Evolutionary conservation across 2,888 invertebrate genomes (phyloP).

Genomic region (Dusona sp.): DNA sequence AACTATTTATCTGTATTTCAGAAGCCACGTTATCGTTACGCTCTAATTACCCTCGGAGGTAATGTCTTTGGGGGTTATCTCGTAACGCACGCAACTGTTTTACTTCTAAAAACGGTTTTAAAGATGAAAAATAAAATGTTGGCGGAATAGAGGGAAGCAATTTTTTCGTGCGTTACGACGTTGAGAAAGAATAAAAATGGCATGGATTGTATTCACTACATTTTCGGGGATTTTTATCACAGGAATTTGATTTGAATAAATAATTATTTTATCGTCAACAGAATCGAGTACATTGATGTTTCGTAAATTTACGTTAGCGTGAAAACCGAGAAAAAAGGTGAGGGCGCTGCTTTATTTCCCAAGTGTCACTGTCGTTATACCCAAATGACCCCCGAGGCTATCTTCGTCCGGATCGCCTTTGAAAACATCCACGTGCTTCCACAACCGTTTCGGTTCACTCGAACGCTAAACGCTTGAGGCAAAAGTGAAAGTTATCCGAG

Average conservation of each 20-base stretch:
- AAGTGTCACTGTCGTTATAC: constrained; percentile 16
- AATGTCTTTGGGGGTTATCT: constrained; percentile 1
- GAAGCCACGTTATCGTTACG: constrained; percentile 40
- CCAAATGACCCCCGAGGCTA: constrained; percentile 12
- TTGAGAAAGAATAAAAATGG: background rate
- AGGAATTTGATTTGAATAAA: background rate
- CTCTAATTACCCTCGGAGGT: constrained; percentile 41
- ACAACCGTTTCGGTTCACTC: background rate
- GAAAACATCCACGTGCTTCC: background rate
- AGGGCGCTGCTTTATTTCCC: background rate
- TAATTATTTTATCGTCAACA: background rate
- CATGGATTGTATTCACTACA: background rate
- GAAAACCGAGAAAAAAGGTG: background rate
- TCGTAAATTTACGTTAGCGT: background rate
- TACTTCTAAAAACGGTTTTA: background rate
- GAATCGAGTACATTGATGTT: background rate
- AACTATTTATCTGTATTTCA: constrained; percentile 46
- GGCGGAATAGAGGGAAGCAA: background rate
- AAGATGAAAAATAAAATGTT: background rate
- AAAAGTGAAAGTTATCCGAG: constrained; percentile 58
- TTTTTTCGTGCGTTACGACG: background rate
- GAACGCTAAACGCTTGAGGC: background rate
- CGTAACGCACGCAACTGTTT: constrained; percentile 12
- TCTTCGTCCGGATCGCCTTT: constrained; percentile 25
- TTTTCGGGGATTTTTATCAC: background rate